These are phyloP conservation scores for Metopia argyrocephala DNA, from an alignment of 2,888 invertebrate species.

Conservation along the genomic window DNA sequence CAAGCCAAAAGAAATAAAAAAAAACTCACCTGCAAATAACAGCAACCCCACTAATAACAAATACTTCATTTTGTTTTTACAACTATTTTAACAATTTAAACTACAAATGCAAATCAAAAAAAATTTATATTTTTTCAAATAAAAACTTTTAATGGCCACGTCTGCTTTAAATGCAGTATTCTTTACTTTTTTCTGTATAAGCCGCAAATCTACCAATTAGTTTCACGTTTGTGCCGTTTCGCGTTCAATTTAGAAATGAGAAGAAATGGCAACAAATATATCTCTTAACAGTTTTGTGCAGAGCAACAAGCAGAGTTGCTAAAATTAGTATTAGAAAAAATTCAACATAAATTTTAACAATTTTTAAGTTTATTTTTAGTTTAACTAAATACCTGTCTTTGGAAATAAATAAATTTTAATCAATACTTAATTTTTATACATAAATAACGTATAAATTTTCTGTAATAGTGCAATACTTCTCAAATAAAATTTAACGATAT, in stretches of 20 bases:
- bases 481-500: background rate
- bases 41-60: slow-evolving; percentile 72
- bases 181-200: slow-evolving; percentile 18
- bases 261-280: slow-evolving; percentile 1
- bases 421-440: too few species aligned
- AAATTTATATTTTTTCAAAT: background rate
- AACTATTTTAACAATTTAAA: slow-evolving; percentile 44
- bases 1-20: background rate
- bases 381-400: background rate
- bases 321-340: background rate
- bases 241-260: slow-evolving; percentile 58
- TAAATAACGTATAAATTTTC: too few species aligned
- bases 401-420: background rate
- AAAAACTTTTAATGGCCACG: slow-evolving; percentile 47
- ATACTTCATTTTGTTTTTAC: slow-evolving; percentile 71
- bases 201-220: background rate
- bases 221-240: background rate
- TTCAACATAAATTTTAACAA: background rate
- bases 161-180: slow-evolving; percentile 51
- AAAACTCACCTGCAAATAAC: slow-evolving; percentile 73
- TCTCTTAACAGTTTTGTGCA: slow-evolving; percentile 33
- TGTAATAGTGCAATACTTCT: background rate
- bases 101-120: slow-evolving; percentile 1
- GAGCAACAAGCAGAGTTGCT: slow-evolving; percentile 17
- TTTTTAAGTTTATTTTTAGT: background rate